These are phyloP conservation scores for Aporophyla lueneburgensis DNA, from an alignment of 2,888 invertebrate genomes.

Conservation along the genomic window DNA sequence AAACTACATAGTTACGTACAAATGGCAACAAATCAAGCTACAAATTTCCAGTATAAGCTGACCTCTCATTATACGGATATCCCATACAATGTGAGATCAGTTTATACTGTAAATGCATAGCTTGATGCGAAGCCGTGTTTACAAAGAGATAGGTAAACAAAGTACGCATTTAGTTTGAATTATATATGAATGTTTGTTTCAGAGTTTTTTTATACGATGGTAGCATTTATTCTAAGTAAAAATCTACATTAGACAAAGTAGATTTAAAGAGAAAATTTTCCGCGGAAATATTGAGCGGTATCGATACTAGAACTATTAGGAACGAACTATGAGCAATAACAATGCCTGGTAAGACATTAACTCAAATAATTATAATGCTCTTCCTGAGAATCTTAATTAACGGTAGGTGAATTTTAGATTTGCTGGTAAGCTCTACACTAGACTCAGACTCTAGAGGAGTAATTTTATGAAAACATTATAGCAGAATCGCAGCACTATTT, in stretches of 20 bases:
- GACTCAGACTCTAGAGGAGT: no score
- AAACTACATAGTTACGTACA: neutral
- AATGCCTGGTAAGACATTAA: neutral
- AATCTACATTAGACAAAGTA: conserved; percentile 7
- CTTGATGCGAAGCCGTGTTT: no score
- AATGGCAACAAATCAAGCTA: neutral
- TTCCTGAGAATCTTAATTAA: conserved; percentile 1
- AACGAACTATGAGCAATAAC: neutral
- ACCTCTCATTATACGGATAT: no score
- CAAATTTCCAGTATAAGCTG: no score
- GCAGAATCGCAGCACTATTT: no score
- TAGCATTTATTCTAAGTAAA: conserved; percentile 13
- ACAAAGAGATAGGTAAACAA: no score
- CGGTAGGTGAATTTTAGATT: neutral
- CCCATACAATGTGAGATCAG: no score
- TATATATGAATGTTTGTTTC: neutral
- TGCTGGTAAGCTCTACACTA: no score
- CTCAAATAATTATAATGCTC: neutral
- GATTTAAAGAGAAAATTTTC: neutral
- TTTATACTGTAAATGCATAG: no score
- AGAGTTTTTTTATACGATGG: neutral
- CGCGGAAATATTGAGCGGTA: neutral
- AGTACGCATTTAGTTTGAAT: neutral
- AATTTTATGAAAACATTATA: no score
- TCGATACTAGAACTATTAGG: neutral